Conservation (phyloP, 2,888 invertebrate species). For the Drosophila falleni region DNA sequence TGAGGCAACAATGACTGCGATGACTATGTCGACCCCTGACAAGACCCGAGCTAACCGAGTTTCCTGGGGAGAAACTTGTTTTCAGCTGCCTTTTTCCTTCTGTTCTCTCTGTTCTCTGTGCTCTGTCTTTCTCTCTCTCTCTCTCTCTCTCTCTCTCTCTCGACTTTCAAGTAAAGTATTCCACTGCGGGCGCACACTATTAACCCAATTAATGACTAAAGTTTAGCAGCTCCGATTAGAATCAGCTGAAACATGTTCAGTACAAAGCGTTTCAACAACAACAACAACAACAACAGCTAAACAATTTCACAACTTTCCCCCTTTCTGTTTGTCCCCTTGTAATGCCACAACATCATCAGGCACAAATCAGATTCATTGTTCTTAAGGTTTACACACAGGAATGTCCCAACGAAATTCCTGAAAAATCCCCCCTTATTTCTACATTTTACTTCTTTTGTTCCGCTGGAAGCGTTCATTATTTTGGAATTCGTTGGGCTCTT, state of each 20-base stretch:
- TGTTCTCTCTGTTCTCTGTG: not conserved
- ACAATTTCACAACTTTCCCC: constrained; percentile 22
- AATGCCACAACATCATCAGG: constrained; percentile 19
- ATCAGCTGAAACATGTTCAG: constrained; percentile 54
- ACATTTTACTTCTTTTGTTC: constrained; percentile 16
- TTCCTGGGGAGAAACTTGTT: constrained; percentile 31
- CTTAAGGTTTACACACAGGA: constrained; percentile 23
- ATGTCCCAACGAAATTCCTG: constrained; percentile 23
- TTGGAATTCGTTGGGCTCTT: constrained; percentile 12
- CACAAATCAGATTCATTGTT: constrained; percentile 24
- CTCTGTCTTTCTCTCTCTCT: not conserved
- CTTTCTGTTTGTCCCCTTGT: not conserved
- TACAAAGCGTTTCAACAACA: constrained; percentile 56
- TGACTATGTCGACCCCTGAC: constrained; percentile 34
- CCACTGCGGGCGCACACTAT: constrained; percentile 55
- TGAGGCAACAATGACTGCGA: constrained; percentile 1
- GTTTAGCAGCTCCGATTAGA: constrained; percentile 67
- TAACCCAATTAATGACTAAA: constrained; percentile 63
- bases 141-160: not conserved
- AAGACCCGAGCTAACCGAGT: constrained; percentile 31
- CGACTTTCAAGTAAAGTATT: constrained; percentile 38
- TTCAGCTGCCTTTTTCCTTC: constrained; percentile 1
- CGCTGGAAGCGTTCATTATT: constrained; percentile 15
- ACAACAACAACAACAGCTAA: constrained; percentile 26
- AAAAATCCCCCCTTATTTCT: constrained; percentile 2